These are phyloP conservation scores for Homalodisca vitripennis DNA, from an alignment of 1,140 invertebrate species.

Conservation along the genomic window DNA sequence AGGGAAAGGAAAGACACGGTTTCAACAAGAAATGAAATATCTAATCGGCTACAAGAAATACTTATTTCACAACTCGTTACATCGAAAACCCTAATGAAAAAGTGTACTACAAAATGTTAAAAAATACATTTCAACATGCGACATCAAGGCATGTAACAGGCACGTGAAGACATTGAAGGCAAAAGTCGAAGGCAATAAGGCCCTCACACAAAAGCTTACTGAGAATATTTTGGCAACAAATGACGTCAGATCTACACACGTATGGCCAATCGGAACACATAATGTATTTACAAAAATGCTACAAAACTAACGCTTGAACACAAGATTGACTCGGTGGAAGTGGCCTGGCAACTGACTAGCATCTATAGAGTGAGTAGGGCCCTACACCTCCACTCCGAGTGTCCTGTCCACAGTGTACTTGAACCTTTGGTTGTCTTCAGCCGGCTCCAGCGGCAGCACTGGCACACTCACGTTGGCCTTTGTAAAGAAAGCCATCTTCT, in stretches of 20 bases:
- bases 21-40: not conserved
- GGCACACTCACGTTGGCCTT: conserved; percentile 74
- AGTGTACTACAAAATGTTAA: not conserved
- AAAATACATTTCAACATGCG: not conserved
- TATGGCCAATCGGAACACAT: conserved; percentile 16
- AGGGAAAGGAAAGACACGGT: conserved; percentile 20
- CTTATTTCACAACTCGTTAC: too few relatives aligned
- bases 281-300: not conserved
- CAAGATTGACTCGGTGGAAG: too few relatives aligned
- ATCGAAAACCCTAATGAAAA: too few relatives aligned
- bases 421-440: conserved; percentile 55
- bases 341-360: conserved; percentile 1
- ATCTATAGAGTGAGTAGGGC: not conserved
- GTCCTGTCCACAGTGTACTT: conserved; percentile 67
- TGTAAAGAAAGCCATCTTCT: conserved; percentile 95
- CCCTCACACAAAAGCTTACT: too few relatives aligned
- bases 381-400: conserved; percentile 65
- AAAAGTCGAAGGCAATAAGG: too few relatives aligned
- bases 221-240: conserved; percentile 18
- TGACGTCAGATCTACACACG: conserved; percentile 13
- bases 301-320: not conserved
- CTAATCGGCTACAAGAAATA: not conserved
- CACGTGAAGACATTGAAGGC: not conserved
- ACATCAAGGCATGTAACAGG: conserved; percentile 5
- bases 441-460: conserved; percentile 66